phyloP scores from a whole-genome alignment of 1,140 invertebrate genomes.

The Pseudobourletiella spinata region DNA sequence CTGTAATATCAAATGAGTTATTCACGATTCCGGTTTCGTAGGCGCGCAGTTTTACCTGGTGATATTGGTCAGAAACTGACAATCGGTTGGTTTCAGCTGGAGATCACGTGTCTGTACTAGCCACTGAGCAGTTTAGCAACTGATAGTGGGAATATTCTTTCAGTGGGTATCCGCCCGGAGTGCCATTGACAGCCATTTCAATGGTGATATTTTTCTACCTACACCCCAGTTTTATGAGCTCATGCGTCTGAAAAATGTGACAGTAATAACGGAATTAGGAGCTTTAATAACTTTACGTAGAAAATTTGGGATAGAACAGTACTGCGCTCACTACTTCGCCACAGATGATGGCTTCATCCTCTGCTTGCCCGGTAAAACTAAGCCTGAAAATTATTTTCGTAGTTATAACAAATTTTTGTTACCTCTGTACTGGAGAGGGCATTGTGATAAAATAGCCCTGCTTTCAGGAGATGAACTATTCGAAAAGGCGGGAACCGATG shows the following conservation, averaged over 20 bases:
- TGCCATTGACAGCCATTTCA: slow-evolving; percentile 39
- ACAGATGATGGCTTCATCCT: slow-evolving; percentile 10
- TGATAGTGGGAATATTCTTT: neutral
- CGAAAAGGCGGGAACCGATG: no score
- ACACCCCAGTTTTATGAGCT: slow-evolving; percentile 49
- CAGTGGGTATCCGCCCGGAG: slow-evolving; percentile 44
- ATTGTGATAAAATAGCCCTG: no score
- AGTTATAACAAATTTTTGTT: neutral
- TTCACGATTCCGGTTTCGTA: no score
- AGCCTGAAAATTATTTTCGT: neutral
- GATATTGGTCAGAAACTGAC: neutral
- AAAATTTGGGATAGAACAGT: slow-evolving; percentile 19
- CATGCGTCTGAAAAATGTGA: slow-evolving; percentile 39
- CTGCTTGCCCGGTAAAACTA: slow-evolving; percentile 11
- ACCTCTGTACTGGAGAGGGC: no score
- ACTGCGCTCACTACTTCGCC: neutral
- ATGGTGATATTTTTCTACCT: slow-evolving; percentile 39
- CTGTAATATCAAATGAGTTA: neutral
- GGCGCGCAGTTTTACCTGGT: no score
- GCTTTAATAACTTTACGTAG: neutral
- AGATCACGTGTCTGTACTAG: no score
- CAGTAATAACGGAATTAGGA: slow-evolving; percentile 8
- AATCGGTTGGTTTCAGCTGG: neutral
- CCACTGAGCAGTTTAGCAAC: no score
- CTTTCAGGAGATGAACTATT: no score